A percentile compares a stretch with the other conserved stretches of the same genome.
Conservation (phyloP, 1,140 invertebrate genomes). For the Anadara kagoshimensis region DNA sequence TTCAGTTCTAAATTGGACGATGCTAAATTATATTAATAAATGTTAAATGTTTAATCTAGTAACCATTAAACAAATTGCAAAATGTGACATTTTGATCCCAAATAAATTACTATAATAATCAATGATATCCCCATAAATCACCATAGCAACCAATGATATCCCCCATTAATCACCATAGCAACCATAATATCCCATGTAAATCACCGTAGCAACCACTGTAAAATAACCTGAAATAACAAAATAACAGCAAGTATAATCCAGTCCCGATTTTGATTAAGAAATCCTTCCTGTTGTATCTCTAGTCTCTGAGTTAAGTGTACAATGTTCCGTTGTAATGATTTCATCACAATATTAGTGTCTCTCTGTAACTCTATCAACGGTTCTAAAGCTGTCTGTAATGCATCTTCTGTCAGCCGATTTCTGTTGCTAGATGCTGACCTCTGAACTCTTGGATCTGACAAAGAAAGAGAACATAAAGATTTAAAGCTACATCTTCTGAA, state of each 20-base stretch:
- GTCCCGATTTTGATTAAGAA: slow-evolving; percentile 20
- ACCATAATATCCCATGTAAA: too few relatives aligned
- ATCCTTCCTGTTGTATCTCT: background rate
- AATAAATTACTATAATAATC: too few relatives aligned
- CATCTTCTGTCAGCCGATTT: slow-evolving; percentile 47
- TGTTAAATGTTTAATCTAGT: too few relatives aligned
- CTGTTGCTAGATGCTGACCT: slow-evolving; percentile 39
- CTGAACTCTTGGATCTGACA: slow-evolving; percentile 41
- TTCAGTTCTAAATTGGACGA: too few relatives aligned
- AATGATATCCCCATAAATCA: too few relatives aligned
- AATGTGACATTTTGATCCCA: too few relatives aligned
- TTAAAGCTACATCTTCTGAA: background rate
- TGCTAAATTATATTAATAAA: too few relatives aligned
- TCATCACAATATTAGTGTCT: slow-evolving; percentile 48
- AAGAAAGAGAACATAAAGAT: slow-evolving; percentile 1
- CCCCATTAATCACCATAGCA: too few relatives aligned
- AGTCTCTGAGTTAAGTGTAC: slow-evolving; percentile 15
- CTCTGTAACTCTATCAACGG: slow-evolving; percentile 56
- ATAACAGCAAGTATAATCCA: slow-evolving; percentile 62
- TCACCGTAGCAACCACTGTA: slow-evolving; percentile 62
- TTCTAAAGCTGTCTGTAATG: slow-evolving; percentile 46
- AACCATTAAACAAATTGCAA: too few relatives aligned
- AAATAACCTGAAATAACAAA: slow-evolving; percentile 58
- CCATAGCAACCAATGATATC: too few relatives aligned
- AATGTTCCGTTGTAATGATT: slow-evolving; percentile 53